These are phyloP conservation scores for Spodoptera litura DNA, from an alignment of 1,140 invertebrate genomes.

Conservation along the genomic window DNA sequence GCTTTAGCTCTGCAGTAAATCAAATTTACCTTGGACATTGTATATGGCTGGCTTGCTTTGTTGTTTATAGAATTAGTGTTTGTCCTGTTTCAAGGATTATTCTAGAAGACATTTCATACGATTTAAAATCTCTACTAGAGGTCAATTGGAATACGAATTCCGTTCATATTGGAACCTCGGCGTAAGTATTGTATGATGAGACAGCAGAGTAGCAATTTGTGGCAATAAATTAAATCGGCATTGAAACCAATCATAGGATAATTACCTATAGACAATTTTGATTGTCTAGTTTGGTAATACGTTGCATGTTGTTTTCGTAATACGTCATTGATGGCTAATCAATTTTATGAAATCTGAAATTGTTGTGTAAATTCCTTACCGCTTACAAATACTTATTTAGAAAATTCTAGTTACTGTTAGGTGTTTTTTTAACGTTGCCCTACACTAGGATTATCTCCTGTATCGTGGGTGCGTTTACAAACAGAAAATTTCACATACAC, in stretches of 20 bases:
- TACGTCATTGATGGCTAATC: not conserved
- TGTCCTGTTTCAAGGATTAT: not conserved
- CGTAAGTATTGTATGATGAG: conserved; percentile 27
- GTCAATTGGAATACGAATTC: conserved; percentile 11
- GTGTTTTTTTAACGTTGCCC: too few relatives aligned
- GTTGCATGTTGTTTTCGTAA: conserved; percentile 10
- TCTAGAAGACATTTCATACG: not conserved
- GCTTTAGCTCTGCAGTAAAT: conserved; percentile 28
- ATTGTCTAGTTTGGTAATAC: conserved; percentile 11
- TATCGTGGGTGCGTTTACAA: too few relatives aligned
- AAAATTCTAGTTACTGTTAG: too few relatives aligned
- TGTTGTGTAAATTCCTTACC: not conserved
- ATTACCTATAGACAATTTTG: conserved; percentile 45
- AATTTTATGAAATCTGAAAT: conserved; percentile 3
- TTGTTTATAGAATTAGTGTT: conserved; percentile 26
- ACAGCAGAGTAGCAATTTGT: conserved; percentile 33
- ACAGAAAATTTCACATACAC: too few relatives aligned
- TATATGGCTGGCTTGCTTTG: conserved; percentile 14
- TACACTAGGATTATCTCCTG: too few relatives aligned
- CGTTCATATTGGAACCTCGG: conserved; percentile 3
- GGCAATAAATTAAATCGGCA: conserved; percentile 42
- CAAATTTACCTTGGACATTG: conserved; percentile 46
- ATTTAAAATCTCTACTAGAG: not conserved
- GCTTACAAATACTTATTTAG: not conserved
- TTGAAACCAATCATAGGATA: conserved; percentile 48